Evolutionary conservation across 1,140 invertebrate genomes (phyloP).

Genomic region (Tetramorium simillimum): DNA sequence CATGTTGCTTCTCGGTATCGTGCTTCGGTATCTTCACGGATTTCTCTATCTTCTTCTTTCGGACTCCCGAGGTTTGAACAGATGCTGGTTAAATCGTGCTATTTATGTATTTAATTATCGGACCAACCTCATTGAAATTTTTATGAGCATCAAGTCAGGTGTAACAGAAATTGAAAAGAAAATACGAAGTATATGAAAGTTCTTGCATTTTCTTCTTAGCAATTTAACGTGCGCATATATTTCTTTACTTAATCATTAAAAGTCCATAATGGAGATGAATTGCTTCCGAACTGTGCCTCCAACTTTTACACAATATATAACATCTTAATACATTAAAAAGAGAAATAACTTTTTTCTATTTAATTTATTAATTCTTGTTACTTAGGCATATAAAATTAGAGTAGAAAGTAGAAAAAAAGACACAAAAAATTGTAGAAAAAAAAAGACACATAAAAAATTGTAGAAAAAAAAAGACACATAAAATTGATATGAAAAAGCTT

Average conservation of each 20-base stretch:
- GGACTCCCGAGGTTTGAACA: not conserved
- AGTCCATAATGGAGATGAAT: not conserved
- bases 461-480: not conserved
- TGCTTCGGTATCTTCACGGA: not conserved
- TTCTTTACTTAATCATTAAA: not conserved
- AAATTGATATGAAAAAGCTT: not conserved
- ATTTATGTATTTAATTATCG: constrained; percentile 2
- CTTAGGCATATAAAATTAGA: not conserved
- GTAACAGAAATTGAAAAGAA: not conserved
- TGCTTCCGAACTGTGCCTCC: not conserved
- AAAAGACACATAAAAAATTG: not conserved
- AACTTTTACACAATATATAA: not conserved
- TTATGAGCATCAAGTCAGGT: not conserved
- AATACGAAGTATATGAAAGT: not conserved
- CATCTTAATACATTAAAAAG: not conserved
- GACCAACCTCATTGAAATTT: not conserved
- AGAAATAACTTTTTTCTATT: not conserved
- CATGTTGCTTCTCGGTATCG: constrained; percentile 29
- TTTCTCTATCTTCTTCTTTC: not conserved
- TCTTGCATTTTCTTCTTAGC: not conserved
- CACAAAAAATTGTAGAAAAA: not conserved
- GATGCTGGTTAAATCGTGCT: not conserved
- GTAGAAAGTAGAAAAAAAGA: not conserved
- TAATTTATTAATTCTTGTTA: not conserved
- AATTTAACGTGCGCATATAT: not conserved